A percentile compares a stretch with the other conserved stretches of the same genome.
These are phyloP conservation scores for Zaprionus obscuricornis DNA, from an alignment of 2,888 invertebrate genomes.

Conservation along the genomic window DNA sequence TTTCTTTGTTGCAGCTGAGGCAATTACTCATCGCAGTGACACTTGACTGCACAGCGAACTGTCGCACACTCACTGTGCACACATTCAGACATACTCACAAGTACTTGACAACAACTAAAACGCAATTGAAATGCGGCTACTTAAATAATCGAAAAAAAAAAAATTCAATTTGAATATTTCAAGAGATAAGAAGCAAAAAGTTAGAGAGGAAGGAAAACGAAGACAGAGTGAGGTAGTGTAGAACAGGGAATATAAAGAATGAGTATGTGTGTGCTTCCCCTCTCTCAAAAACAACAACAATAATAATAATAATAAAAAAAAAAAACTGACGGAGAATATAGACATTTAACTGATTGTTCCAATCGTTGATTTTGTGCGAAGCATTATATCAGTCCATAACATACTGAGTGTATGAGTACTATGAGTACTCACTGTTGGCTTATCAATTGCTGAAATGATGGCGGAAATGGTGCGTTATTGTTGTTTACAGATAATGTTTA, in stretches of 20 bases:
- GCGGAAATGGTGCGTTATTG: slow-evolving; percentile 78
- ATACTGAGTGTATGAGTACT: slow-evolving; percentile 33
- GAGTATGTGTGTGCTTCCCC: too few relatives aligned
- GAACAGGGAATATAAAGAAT: too few relatives aligned
- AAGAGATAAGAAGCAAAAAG: slow-evolving; percentile 42
- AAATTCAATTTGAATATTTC: slow-evolving; percentile 61
- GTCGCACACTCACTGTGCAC: slow-evolving; percentile 12
- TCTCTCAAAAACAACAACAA: slow-evolving; percentile 17
- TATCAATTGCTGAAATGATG: slow-evolving; percentile 70
- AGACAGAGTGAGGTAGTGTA: slow-evolving; percentile 2
- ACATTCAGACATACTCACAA: slow-evolving; percentile 1
- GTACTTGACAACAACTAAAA: slow-evolving; percentile 66
- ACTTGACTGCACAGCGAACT: slow-evolving; percentile 33
- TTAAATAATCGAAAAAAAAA: slow-evolving; percentile 51
- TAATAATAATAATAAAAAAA: slow-evolving; percentile 3
- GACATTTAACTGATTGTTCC: slow-evolving; percentile 75
- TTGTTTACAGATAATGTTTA: slow-evolving; percentile 51
- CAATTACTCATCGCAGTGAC: slow-evolving; percentile 64
- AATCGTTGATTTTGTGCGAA: slow-evolving; percentile 73
- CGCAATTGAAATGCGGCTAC: slow-evolving; percentile 68
- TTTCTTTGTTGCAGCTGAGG: slow-evolving; percentile 30
- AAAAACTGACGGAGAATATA: slow-evolving; percentile 34
- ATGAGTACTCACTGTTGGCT: slow-evolving; percentile 38
- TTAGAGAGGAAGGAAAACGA: not conserved
- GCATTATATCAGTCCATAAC: slow-evolving; percentile 56